Evolutionary conservation across 2,888 invertebrate species (phyloP).

Genomic region (Pammene fasciana): DNA sequence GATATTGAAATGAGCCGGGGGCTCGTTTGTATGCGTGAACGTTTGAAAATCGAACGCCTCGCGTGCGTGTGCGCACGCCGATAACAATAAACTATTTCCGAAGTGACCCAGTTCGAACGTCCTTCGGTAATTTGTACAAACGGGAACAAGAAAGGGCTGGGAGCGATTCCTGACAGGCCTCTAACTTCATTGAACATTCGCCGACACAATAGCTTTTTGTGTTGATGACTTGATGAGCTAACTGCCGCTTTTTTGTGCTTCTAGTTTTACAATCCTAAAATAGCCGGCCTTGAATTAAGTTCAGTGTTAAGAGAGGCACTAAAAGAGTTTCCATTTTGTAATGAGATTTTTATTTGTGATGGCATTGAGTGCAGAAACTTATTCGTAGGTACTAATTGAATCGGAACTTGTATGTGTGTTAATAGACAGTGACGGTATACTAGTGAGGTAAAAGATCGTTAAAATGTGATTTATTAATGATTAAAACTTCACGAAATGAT

Average conservation of each 20-base stretch:
- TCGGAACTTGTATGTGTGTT: conserved; percentile 66
- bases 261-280: conserved; percentile 51
- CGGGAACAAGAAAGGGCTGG: conserved; percentile 82
- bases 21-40: conserved; percentile 67
- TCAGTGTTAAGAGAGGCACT: conserved; percentile 48
- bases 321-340: conserved; percentile 47
- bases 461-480: conserved; percentile 73
- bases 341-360: conserved; percentile 48
- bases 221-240: conserved; percentile 51
- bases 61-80: conserved; percentile 79
- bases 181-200: conserved; percentile 63
- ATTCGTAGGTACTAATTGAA: conserved; percentile 51
- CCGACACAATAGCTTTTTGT: conserved; percentile 61
- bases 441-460: conserved; percentile 60
- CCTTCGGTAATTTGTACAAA: conserved; percentile 81
- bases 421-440: conserved; percentile 62
- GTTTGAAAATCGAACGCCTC: conserved; percentile 72
- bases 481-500: conserved; percentile 63
- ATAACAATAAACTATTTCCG: conserved; percentile 84
- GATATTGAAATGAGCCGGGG: conserved; percentile 63
- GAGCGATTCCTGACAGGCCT: conserved; percentile 69
- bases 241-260: conserved; percentile 57
- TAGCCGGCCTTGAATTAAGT: conserved; percentile 58
- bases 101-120: conserved; percentile 83
- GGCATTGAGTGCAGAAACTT: conserved; percentile 50